These are phyloP conservation scores for Anoncus sp. DNA, from an alignment of 2,888 invertebrate genomes.

Conservation along the genomic window DNA sequence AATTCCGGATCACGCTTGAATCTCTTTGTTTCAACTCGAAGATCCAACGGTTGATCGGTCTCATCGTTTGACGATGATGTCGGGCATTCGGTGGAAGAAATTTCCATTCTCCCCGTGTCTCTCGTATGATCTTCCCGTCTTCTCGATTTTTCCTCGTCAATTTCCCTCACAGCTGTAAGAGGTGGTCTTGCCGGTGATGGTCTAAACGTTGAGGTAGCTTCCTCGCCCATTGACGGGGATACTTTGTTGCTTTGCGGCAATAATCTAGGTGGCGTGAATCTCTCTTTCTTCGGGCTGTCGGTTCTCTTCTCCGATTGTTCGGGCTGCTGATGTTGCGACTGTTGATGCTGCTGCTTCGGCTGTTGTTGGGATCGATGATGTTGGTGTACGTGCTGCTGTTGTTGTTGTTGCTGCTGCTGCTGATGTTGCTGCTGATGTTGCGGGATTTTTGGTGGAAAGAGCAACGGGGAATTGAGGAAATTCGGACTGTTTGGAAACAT, in stretches of 20 bases:
- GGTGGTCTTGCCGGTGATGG: constrained; percentile 87
- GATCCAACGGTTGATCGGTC: constrained; percentile 78
- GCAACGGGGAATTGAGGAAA: constrained; percentile 86
- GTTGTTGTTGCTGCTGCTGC: constrained; percentile 9
- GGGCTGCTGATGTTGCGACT: constrained; percentile 13
- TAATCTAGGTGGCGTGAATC: constrained; percentile 86
- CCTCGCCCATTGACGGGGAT: constrained; percentile 88
- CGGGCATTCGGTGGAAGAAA: constrained; percentile 20
- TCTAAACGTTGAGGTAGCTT: constrained; percentile 86
- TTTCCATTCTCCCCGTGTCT: constrained; percentile 39
- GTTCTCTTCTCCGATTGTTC: constrained; percentile 83
- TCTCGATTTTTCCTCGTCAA: constrained; percentile 71
- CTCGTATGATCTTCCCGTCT: constrained; percentile 48
- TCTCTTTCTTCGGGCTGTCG: constrained; percentile 85
- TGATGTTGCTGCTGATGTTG: constrained; percentile 70
- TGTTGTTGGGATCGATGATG: constrained; percentile 21
- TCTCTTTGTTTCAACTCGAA: constrained; percentile 78
- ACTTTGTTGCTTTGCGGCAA: constrained; percentile 84
- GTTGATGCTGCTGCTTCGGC: constrained; percentile 23
- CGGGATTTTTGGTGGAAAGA: constrained; percentile 87
- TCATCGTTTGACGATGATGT: constrained; percentile 64
- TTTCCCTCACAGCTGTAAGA: constrained; percentile 74
- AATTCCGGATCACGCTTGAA: constrained; percentile 64
- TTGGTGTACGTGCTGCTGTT: background rate
- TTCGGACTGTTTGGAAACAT: constrained; percentile 85